Evolutionary conservation across 2,113 vertebrate species (phyloP).

Genomic region (Amia ocellicauda): DNA sequence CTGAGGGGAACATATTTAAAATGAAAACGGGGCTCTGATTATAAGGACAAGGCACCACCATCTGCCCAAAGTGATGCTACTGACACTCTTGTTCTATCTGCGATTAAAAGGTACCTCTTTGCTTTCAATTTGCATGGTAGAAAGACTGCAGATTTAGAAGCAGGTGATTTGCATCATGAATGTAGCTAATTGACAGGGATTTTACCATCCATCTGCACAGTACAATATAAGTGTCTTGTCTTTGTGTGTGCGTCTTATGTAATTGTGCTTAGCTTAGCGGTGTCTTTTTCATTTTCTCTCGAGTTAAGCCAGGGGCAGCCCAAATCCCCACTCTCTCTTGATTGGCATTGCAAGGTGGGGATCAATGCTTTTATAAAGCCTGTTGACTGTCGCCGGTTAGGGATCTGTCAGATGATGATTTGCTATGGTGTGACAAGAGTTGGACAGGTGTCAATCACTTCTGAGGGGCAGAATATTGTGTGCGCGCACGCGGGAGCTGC

Average conservation of each 20-base stretch:
- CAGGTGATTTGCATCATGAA: background rate
- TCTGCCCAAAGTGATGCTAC: conserved; percentile 55
- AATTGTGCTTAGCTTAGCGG: background rate
- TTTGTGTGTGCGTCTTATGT: background rate
- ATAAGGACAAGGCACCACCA: conserved; percentile 15
- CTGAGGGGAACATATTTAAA: conserved; percentile 17
- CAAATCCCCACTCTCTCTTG: too few species aligned
- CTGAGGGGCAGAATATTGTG: too few species aligned
- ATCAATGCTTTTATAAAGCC: too few species aligned
- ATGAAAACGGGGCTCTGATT: conserved; percentile 28
- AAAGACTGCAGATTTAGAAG: background rate
- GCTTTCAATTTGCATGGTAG: background rate
- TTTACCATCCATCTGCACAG: background rate
- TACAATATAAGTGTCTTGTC: background rate
- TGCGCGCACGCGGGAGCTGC: too few species aligned
- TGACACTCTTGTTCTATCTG: conserved; percentile 63
- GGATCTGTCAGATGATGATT: too few species aligned
- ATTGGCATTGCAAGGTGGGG: too few species aligned
- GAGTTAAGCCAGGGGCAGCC: too few species aligned
- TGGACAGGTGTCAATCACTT: too few species aligned
- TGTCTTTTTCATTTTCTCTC: background rate
- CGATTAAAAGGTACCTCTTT: conserved; percentile 61
- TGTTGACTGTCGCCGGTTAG: too few species aligned
- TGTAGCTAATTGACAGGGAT: background rate
- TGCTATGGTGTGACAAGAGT: too few species aligned